Conservation (phyloP, 2,113 vertebrate genomes). For the Toxotes jaculatrix region DNA sequence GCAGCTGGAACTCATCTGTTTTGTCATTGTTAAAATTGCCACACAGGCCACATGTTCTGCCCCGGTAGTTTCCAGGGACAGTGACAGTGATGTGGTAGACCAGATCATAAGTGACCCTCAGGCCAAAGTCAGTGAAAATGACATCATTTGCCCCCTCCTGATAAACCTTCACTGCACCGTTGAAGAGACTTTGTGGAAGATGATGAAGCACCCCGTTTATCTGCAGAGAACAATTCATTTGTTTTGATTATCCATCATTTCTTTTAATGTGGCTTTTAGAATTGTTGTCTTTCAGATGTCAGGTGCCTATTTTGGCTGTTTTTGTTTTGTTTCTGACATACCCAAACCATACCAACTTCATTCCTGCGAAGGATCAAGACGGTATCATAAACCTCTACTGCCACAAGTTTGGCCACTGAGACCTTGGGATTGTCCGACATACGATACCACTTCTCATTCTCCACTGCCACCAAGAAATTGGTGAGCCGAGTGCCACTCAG, state of each 20-base stretch:
- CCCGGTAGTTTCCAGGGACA: slow-evolving; percentile 69
- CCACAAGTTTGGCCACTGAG: slow-evolving; percentile 60
- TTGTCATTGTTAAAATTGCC: slow-evolving; percentile 74
- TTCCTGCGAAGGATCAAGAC: slow-evolving; percentile 54
- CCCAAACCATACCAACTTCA: slow-evolving; percentile 45
- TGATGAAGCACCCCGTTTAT: slow-evolving; percentile 51
- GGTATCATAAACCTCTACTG: slow-evolving; percentile 50
- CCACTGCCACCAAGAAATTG: slow-evolving; percentile 63
- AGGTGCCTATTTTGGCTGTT: no score
- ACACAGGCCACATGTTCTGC: slow-evolving; percentile 75
- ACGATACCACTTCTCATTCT: slow-evolving; percentile 69
- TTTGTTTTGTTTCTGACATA: slow-evolving; percentile 12
- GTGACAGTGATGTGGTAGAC: slow-evolving; percentile 65
- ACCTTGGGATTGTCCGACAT: slow-evolving; percentile 21
- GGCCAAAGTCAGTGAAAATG: slow-evolving; percentile 70
- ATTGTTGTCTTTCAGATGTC: neutral
- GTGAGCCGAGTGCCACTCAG: slow-evolving; percentile 20
- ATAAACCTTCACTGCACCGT: slow-evolving; percentile 50
- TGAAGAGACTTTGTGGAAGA: slow-evolving; percentile 48
- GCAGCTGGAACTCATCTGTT: slow-evolving; percentile 58
- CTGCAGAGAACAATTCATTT: slow-evolving; percentile 39
- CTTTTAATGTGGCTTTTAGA: neutral
- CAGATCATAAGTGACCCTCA: slow-evolving; percentile 71
- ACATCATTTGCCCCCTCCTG: slow-evolving; percentile 27
- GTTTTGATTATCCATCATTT: neutral